Conservation (phyloP, 64 coral and sea anemone species). For the Catalaphyllia jardinei region DNA sequence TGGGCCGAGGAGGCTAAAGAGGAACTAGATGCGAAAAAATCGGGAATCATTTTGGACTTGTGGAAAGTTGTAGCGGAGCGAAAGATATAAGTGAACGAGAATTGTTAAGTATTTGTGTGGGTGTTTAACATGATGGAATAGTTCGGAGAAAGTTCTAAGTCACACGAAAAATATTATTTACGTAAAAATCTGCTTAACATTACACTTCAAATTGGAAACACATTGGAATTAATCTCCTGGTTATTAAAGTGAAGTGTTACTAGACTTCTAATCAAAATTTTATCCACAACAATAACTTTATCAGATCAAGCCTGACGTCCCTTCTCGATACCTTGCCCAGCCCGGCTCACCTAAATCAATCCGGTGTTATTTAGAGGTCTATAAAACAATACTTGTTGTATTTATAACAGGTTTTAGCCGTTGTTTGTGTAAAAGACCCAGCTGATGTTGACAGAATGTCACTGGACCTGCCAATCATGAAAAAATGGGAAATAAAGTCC, state of each 20-base stretch:
- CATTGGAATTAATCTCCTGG: too few species aligned
- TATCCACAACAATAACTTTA: too few species aligned
- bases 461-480: constrained; percentile 65
- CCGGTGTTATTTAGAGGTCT: neutral
- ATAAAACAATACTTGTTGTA: neutral
- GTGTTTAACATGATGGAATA: too few species aligned
- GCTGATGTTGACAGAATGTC: constrained; percentile 56
- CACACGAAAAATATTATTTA: too few species aligned
- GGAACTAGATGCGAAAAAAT: constrained; percentile 32
- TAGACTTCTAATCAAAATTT: too few species aligned
- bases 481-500: constrained; percentile 57
- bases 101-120: too few species aligned
- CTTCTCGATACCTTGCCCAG: too few species aligned
- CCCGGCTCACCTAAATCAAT: neutral
- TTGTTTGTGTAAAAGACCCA: constrained; percentile 54
- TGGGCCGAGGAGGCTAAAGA: constrained; percentile 21
- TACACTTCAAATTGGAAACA: too few species aligned
- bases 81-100: constrained; percentile 6
- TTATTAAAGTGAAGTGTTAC: too few species aligned
- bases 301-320: too few species aligned
- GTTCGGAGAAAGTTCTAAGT: too few species aligned
- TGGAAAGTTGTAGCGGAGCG: constrained; percentile 56
- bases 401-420: constrained; percentile 27
- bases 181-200: too few species aligned
- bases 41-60: constrained; percentile 38